A percentile compares a stretch with the other conserved stretches of the same genome.
Conservation (phyloP, 2,797 vertebrate genomes). For the Melanotaenia maccullochi region DNA sequence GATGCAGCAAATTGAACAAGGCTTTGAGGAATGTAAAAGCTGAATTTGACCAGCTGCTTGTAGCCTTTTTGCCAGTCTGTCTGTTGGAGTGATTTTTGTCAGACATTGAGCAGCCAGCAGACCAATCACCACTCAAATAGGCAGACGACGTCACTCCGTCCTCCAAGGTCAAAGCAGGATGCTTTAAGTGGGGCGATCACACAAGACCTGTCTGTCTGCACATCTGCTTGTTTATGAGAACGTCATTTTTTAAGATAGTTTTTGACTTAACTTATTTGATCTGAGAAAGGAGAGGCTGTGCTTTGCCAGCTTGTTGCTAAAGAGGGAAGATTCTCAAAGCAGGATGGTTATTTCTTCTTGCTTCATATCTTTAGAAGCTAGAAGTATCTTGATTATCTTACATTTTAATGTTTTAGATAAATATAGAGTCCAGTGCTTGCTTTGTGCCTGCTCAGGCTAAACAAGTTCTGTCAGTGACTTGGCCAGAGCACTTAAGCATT, state of each 20-base stretch:
- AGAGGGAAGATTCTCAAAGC: conserved; percentile 29
- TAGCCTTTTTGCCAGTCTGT: conserved; percentile 35
- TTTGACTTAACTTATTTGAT: conserved; percentile 12
- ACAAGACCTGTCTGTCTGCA: conserved; percentile 16
- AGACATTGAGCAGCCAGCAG: conserved; percentile 29
- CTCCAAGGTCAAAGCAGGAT: conserved; percentile 65
- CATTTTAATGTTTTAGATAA: conserved; percentile 28
- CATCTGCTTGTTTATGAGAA: conserved; percentile 12
- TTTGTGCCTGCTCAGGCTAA: conserved; percentile 26
- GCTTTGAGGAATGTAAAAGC: conserved; percentile 29
- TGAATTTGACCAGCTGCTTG: conserved; percentile 45
- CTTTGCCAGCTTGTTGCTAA: conserved; percentile 24
- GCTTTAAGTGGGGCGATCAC: conserved; percentile 32
- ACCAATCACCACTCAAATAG: conserved; percentile 53
- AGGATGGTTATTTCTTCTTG: neutral
- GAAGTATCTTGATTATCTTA: neutral
- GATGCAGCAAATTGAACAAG: conserved; percentile 54
- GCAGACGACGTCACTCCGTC: conserved; percentile 29
- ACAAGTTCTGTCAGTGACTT: conserved; percentile 16
- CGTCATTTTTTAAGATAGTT: neutral
- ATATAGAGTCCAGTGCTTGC: conserved; percentile 20
- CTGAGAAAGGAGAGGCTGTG: conserved; percentile 30
- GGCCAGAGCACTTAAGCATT: conserved; percentile 42
- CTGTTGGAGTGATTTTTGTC: conserved; percentile 33
- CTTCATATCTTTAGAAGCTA: conserved; percentile 14